Conservation (phyloP, 2,113 vertebrate genomes). For the Heloderma charlesbogerti region DNA sequence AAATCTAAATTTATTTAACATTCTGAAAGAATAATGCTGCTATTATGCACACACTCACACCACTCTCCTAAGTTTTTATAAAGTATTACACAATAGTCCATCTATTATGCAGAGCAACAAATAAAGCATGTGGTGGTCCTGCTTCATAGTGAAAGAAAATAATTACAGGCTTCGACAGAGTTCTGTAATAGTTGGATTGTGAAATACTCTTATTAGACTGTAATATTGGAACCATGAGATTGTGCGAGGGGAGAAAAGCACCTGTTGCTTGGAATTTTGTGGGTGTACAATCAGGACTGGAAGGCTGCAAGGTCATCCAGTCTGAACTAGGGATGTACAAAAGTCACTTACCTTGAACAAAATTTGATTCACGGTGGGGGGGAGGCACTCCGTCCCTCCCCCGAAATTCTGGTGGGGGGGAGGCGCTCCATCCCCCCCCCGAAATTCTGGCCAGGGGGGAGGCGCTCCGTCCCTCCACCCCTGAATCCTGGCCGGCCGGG, state of each 20-base stretch:
- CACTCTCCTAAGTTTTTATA: not conserved
- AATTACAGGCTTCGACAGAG: not conserved
- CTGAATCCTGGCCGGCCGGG: too few relatives aligned
- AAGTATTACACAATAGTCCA: not conserved
- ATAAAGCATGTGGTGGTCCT: not conserved
- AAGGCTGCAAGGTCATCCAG: not conserved
- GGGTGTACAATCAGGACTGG: not conserved
- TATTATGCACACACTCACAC: not conserved
- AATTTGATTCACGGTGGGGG: too few relatives aligned
- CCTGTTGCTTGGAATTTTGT: too few relatives aligned
- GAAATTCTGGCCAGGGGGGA: too few relatives aligned
- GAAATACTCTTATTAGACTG: not conserved
- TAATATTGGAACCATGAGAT: not conserved
- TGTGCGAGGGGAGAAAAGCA: not conserved
- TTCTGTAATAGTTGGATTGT: not conserved
- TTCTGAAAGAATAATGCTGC: not conserved
- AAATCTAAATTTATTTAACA: conserved; percentile 17
- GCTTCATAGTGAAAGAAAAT: conserved; percentile 10
- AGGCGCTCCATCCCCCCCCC: too few relatives aligned
- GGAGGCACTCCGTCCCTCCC: too few relatives aligned
- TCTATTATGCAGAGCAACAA: conserved; percentile 9
- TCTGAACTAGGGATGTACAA: too few relatives aligned
- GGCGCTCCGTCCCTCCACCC: too few relatives aligned
- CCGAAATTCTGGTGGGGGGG: too few relatives aligned
- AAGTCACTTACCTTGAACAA: too few relatives aligned